These are phyloP conservation scores for Hormiphora californensis DNA, from an alignment of 37 sponge, comb jelly and placozoan genomes.

Conservation along the genomic window DNA sequence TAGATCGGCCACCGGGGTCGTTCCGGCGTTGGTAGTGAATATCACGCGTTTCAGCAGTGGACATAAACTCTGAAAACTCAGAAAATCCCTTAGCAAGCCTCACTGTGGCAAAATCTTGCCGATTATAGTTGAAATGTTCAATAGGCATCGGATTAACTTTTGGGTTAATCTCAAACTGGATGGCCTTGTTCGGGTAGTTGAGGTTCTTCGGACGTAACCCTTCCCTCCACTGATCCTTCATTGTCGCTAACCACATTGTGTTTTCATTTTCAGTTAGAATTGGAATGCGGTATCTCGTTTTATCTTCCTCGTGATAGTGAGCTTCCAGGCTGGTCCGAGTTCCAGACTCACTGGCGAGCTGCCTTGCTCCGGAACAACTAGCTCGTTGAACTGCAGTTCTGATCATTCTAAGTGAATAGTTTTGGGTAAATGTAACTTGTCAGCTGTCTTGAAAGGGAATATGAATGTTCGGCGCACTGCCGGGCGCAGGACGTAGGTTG, in stretches of 20 bases:
- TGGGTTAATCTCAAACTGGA: not conserved
- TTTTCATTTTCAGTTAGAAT: not conserved
- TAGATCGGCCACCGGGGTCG: not conserved
- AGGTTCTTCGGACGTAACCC: not conserved
- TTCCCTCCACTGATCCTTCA: not conserved
- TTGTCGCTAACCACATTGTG: not conserved
- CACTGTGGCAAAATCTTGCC: too few relatives aligned
- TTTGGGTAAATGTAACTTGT: too few relatives aligned
- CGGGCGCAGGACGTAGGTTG: too few relatives aligned
- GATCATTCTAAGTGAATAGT: too few relatives aligned
- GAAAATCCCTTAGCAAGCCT: not conserved
- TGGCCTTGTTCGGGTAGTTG: not conserved
- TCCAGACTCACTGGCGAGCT: too few relatives aligned
- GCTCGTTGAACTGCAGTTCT: too few relatives aligned
- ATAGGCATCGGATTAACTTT: not conserved
- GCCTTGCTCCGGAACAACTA: too few relatives aligned
- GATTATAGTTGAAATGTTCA: not conserved
- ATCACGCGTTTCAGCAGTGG: not conserved
- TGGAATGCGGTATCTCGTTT: slow-evolving; percentile 9
- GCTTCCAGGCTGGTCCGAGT: too few relatives aligned
- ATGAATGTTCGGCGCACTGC: too few relatives aligned
- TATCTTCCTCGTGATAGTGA: too few relatives aligned
- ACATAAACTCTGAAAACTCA: slow-evolving; percentile 8
- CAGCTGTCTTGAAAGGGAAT: too few relatives aligned
- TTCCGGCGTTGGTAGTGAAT: not conserved